Base-by-base conservation (phyloP, 2,797 vertebrate genomes). In the Chelmon rostratus region DNA sequence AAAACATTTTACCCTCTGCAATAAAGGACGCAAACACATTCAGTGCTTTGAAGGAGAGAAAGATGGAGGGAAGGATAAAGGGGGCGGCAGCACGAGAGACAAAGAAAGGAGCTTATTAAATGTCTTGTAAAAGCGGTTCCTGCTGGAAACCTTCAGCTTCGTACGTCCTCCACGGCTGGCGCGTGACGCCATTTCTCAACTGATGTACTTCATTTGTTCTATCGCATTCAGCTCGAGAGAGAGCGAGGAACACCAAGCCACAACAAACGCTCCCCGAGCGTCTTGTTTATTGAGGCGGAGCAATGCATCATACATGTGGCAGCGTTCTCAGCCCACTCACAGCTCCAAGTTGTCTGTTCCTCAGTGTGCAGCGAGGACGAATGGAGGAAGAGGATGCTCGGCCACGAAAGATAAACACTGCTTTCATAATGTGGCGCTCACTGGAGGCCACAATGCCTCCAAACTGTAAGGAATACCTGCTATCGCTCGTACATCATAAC, bases 231-330 rank as follows among this genome's bases (percentile, higher is more conserved):
- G 61, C 84, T 82, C 54, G 8, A 57, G 54, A 46, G 52, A 52
- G 15, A 53, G 70, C 71, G 46, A 28, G 28, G 33, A 73, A 82
- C 71, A 61, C 61, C 23, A 68, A 86, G 86, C 82, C 62, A 64
- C 66, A 78, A 68, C n/a, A 81, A 81, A 86, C 52, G 81, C 70
- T 85, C 78, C 64, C 82, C 28, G 16, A 79, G 76, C 59, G 83
- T 88, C 87, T 89, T 87, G 76, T 91, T 91, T 89, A 73, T 56
- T 66, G 66, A 81, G 78, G 78, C 68, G 54, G 80, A 18, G 72
- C 64, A 69, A 77, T 81, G 73, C 68, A 78, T 88, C 86, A 83
- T 54, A 25, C 67, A 67, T 64, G 70, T 38, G 47, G 76, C 78
- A 80, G 59, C n/a, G 4, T 42, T 59, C 50, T 21, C 28, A 64